A percentile compares a stretch with the other conserved stretches of the same genome.
phyloP scores from a whole-genome alignment of 2,888 invertebrate species.

The Scaptomyza caliginosa region DNA sequence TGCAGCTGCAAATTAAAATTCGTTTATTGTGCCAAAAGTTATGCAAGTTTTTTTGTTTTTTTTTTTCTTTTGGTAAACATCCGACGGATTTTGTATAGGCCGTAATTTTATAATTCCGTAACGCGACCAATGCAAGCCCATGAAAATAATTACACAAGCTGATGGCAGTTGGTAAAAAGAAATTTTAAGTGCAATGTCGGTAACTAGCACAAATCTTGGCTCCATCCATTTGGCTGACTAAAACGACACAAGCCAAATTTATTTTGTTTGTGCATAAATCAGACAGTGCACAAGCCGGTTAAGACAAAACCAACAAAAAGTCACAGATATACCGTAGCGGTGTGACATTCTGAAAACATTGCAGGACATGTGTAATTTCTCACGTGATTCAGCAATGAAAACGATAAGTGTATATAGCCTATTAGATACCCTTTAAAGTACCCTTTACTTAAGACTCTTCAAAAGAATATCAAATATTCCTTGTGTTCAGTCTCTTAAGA shows the following conservation, averaged over 20 bases:
- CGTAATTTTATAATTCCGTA: slow-evolving; percentile 52
- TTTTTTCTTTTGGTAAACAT: too few relatives aligned
- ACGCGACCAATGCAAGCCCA: slow-evolving; percentile 40
- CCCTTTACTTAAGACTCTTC: too few relatives aligned
- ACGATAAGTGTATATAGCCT: too few relatives aligned
- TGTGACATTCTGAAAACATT: slow-evolving; percentile 52
- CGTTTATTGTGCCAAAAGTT: slow-evolving; percentile 71
- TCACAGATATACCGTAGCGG: slow-evolving; percentile 30
- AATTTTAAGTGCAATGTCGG: slow-evolving; percentile 55
- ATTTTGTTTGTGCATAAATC: slow-evolving; percentile 63
- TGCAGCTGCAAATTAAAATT: slow-evolving; percentile 73
- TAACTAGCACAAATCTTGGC: slow-evolving; percentile 63
- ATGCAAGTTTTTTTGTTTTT: slow-evolving; percentile 68
- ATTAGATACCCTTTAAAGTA: too few relatives aligned
- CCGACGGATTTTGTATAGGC: slow-evolving; percentile 13
- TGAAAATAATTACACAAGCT: slow-evolving; percentile 67
- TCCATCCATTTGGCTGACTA: slow-evolving; percentile 62
- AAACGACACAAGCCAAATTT: slow-evolving; percentile 61
- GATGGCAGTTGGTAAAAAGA: slow-evolving; percentile 36
- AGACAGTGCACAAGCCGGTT: slow-evolving; percentile 21
- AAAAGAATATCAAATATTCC: too few relatives aligned
- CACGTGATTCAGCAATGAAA: slow-evolving; percentile 59
- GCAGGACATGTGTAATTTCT: slow-evolving; percentile 76
- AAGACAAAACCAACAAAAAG: slow-evolving; percentile 45
- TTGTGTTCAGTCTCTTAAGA: too few relatives aligned